phyloP scores from a whole-genome alignment of 2,888 invertebrate genomes.

The Lepidocyrtoides sp. region DNA sequence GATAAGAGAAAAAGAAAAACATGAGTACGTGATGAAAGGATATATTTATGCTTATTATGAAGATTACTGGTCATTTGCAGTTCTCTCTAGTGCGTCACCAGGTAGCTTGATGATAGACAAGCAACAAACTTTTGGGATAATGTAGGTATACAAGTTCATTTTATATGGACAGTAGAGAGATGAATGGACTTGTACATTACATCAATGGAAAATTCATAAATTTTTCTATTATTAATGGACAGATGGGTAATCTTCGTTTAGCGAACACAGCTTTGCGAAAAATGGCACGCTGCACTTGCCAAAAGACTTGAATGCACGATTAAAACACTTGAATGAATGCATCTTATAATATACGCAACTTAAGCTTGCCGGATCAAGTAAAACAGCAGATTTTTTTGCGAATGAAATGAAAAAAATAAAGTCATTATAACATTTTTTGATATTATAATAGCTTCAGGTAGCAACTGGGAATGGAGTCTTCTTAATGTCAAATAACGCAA shows the following conservation, averaged over 20 bases:
- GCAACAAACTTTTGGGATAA: too few relatives aligned
- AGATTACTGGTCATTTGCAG: constrained; percentile 41
- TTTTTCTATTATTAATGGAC: too few relatives aligned
- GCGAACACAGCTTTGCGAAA: not conserved
- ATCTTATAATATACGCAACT: too few relatives aligned
- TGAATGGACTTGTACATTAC: too few relatives aligned
- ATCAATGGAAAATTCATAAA: too few relatives aligned
- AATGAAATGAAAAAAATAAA: not conserved
- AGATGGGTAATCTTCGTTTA: not conserved
- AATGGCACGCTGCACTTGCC: not conserved
- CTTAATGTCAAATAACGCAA: not conserved
- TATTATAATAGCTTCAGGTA: not conserved
- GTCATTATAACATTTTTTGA: not conserved
- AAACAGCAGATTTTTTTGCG: too few relatives aligned
- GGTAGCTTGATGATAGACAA: not conserved
- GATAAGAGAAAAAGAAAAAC: not conserved
- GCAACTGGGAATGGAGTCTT: not conserved
- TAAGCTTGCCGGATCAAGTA: too few relatives aligned
- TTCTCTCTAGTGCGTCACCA: constrained; percentile 2
- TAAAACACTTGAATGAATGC: not conserved
- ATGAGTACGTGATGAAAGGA: not conserved
- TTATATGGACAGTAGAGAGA: not conserved
- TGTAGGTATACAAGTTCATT: too few relatives aligned
- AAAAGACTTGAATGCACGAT: not conserved
- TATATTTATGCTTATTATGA: constrained; percentile 24